Conservation (phyloP, 2,888 invertebrate species). For the Platycnemis pennipes region DNA sequence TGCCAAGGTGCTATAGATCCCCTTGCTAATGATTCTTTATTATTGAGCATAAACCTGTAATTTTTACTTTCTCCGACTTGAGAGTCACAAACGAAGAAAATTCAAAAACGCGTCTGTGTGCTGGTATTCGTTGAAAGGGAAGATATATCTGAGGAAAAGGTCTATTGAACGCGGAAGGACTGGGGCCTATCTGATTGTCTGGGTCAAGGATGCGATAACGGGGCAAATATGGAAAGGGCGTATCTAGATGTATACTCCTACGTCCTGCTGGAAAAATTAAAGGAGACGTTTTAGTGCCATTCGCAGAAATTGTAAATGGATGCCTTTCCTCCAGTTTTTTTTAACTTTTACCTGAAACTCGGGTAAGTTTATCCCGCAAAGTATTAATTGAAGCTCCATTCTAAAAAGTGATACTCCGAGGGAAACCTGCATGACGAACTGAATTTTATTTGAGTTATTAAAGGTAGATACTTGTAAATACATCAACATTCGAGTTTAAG, state of each 20-base stretch:
- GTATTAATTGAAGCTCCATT: no score
- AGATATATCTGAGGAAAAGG: background rate
- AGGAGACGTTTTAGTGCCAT: background rate
- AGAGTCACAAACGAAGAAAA: background rate
- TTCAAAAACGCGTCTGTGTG: background rate
- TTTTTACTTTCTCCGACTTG: background rate
- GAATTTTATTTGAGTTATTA: no score
- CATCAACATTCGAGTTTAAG: no score
- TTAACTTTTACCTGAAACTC: no score
- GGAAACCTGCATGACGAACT: no score
- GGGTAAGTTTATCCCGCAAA: no score
- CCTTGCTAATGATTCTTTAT: background rate
- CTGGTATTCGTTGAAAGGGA: background rate
- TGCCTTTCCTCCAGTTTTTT: background rate
- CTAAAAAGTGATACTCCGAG: no score
- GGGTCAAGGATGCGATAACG: slow-evolving; percentile 31
- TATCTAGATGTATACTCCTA: background rate
- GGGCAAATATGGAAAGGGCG: background rate
- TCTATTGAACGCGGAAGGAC: slow-evolving; percentile 8
- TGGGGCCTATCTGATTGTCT: slow-evolving; percentile 14
- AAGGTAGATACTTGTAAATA: no score
- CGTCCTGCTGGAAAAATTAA: background rate
- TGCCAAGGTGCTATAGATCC: background rate
- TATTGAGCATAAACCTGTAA: background rate
- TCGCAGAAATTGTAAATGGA: background rate